Evolutionary conservation across 2,888 invertebrate genomes (phyloP).

Genomic region (Limnephilus rhombicus): DNA sequence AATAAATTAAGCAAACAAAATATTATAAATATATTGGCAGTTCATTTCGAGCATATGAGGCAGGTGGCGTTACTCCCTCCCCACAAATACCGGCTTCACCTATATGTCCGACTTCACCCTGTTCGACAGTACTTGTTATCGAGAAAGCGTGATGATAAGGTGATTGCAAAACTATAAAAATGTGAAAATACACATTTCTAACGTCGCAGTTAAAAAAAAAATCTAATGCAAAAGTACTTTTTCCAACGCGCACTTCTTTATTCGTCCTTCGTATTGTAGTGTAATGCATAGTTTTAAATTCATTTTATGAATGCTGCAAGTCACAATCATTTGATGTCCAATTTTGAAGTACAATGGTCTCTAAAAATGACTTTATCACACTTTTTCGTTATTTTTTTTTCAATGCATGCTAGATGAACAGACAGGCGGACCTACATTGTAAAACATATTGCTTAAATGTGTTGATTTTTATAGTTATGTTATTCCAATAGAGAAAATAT

Average conservation of each 20-base stretch:
- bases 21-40: too few species aligned
- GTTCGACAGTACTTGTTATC: neutral
- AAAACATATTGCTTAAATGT: too few species aligned
- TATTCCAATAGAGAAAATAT: too few species aligned
- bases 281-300: neutral
- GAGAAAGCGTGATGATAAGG: neutral
- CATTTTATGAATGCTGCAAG: neutral
- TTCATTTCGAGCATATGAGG: too few species aligned
- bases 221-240: neutral
- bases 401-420: neutral
- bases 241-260: neutral
- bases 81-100: too few species aligned
- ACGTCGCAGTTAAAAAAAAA: neutral
- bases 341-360: neutral
- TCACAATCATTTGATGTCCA: neutral
- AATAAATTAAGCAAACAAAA: too few species aligned
- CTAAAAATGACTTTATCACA: neutral
- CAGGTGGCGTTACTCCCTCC: too few species aligned
- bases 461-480: too few species aligned
- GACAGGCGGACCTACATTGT: too few species aligned
- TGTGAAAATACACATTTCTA: neutral
- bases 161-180: neutral
- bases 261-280: neutral
- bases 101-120: too few species aligned
- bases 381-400: too few species aligned